Evolutionary conservation across 2,797 vertebrate genomes (phyloP).

Genomic region (Karalla daura): DNA sequence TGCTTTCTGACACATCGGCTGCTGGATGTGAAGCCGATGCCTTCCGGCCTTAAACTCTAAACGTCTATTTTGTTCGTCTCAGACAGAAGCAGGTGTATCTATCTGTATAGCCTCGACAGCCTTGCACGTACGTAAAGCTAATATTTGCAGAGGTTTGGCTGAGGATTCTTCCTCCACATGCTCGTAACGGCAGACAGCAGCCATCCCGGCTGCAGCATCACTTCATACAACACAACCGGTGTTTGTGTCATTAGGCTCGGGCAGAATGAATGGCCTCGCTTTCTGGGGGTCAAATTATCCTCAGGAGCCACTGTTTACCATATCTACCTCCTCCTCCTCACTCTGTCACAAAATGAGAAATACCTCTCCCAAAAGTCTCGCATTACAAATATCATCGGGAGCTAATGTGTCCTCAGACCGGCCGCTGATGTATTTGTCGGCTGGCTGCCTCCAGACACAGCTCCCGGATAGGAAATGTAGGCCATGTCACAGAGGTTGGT

Average conservation of each 20-base stretch:
- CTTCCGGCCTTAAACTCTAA: conserved; percentile 4
- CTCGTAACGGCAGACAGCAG: conserved; percentile 19
- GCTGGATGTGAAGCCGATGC: too few relatives aligned
- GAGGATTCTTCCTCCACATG: conserved; percentile 3
- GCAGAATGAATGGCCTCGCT: conserved; percentile 55
- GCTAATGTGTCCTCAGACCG: conserved; percentile 64
- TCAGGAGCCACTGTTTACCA: conserved; percentile 68
- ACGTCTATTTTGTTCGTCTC: conserved; percentile 6
- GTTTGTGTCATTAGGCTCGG: conserved; percentile 55
- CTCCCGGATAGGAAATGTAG: conserved; percentile 52
- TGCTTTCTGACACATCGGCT: too few relatives aligned
- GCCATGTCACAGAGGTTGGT: conserved; percentile 49
- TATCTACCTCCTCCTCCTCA: conserved; percentile 44
- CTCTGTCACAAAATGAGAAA: conserved; percentile 62
- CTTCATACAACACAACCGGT: conserved; percentile 38
- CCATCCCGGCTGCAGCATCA: background rate
- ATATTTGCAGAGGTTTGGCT: conserved; percentile 14
- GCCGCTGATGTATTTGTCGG: conserved; percentile 62
- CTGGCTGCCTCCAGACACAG: conserved; percentile 55
- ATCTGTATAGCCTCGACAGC: conserved; percentile 11
- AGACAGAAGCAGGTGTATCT: conserved; percentile 30
- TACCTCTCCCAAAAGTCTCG: conserved; percentile 53
- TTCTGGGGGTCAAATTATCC: conserved; percentile 61
- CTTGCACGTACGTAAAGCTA: conserved; percentile 17
- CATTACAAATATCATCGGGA: conserved; percentile 61